Percentiles rank a stretch among this genome's conserved stretches.
phyloP scores from a whole-genome alignment of 2,888 invertebrate species.

The Mantis religiosa region DNA sequence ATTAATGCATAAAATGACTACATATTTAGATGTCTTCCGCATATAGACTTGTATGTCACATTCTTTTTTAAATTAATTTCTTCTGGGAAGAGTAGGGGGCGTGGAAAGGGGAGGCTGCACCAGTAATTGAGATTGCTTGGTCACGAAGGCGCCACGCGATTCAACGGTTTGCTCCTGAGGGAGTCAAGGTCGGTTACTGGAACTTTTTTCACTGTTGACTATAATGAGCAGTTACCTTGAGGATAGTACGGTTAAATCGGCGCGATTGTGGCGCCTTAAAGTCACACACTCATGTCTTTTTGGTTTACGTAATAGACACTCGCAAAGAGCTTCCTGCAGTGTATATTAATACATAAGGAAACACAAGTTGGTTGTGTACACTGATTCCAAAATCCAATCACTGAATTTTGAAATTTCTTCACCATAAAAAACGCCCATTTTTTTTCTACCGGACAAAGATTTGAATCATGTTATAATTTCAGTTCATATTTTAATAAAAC shows the following conservation, averaged over 20 bases:
- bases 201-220: neutral
- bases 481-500: too few species aligned
- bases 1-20: neutral
- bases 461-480: too few species aligned
- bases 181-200: neutral
- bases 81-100: neutral
- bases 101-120: too few species aligned
- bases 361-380: too few species aligned
- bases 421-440: too few species aligned
- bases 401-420: too few species aligned
- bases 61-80: neutral
- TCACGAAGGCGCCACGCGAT: neutral
- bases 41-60: neutral
- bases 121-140: neutral
- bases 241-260: neutral
- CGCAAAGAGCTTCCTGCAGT: too few species aligned
- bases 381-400: too few species aligned
- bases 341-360: too few species aligned
- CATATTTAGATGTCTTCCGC: neutral
- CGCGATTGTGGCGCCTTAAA: neutral
- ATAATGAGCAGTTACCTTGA: neutral
- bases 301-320: too few species aligned
- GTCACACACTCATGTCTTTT: too few species aligned
- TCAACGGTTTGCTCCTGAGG: neutral
- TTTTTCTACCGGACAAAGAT: too few species aligned